A percentile compares a stretch with the other conserved stretches of the same genome.
Evolutionary conservation across 2,888 invertebrate species (phyloP).

Genomic region (Chrysodeixis includens): DNA sequence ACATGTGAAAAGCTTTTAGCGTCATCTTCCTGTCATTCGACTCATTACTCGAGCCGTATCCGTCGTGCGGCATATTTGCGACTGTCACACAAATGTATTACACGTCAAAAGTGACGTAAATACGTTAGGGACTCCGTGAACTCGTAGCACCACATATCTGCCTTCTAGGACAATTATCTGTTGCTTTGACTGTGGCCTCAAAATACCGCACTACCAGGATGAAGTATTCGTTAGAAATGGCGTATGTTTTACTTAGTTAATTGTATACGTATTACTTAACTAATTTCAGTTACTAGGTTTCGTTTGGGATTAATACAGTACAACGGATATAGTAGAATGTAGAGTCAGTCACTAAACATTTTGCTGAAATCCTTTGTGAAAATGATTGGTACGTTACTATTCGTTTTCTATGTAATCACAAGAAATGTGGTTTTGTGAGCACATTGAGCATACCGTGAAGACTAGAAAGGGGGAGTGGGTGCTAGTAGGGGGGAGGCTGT

Average conservation of each 20-base stretch:
- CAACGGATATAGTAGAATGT: not conserved
- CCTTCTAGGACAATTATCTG: constrained; percentile 12
- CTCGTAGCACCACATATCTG: constrained; percentile 26
- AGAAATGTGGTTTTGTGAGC: constrained; percentile 11
- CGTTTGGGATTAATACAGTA: not conserved
- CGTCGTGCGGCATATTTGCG: constrained; percentile 65
- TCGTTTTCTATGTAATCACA: not conserved
- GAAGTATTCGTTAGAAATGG: not conserved
- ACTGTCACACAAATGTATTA: constrained; percentile 66
- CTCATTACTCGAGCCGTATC: constrained; percentile 71
- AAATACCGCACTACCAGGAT: not conserved
- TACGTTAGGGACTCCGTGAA: constrained; percentile 68
- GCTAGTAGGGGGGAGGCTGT: constrained; percentile 71
- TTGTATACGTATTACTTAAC: not conserved
- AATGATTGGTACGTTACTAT: not conserved
- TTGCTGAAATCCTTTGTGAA: not conserved
- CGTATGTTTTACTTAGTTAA: not conserved
- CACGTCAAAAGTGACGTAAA: constrained; percentile 73
- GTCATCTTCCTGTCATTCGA: constrained; percentile 78
- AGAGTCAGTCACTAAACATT: not conserved
- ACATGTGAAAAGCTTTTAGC: constrained; percentile 86
- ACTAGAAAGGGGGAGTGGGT: constrained; percentile 70
- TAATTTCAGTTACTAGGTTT: not conserved
- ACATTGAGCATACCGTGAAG: constrained; percentile 36
- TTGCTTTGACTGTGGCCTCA: not conserved